phyloP scores from a whole-genome alignment of 2,888 invertebrate genomes.

The Myathropa florea region DNA sequence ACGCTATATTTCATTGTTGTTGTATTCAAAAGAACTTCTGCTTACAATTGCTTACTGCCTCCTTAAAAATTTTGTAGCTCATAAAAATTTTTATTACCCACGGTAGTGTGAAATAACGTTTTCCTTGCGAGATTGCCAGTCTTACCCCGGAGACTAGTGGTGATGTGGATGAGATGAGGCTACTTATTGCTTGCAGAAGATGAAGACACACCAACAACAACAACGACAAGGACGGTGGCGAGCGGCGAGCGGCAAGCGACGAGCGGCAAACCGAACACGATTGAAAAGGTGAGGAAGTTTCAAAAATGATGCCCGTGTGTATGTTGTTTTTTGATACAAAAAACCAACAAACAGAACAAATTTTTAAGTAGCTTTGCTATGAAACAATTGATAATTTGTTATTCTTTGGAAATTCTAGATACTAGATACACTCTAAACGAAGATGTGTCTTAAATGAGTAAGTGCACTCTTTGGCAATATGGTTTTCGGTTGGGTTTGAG shows the following conservation, averaged over 20 bases:
- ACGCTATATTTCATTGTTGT: conserved; percentile 45
- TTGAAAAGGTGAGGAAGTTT: background rate
- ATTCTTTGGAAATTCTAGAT: conserved; percentile 61
- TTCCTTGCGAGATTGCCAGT: conserved; percentile 64
- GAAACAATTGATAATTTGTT: conserved; percentile 69
- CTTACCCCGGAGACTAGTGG: background rate
- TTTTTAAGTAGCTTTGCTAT: conserved; percentile 63
- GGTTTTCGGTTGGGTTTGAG: background rate
- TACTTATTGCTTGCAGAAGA: background rate
- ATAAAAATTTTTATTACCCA: conserved; percentile 80
- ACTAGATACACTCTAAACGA: conserved; percentile 2
- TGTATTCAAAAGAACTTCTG: conserved; percentile 55
- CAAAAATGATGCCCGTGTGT: conserved; percentile 50
- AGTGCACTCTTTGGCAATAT: conserved; percentile 52
- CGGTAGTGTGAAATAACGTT: conserved; percentile 79
- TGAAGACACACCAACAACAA: too few relatives aligned
- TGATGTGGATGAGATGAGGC: background rate
- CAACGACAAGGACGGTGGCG: background rate
- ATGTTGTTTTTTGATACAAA: conserved; percentile 65
- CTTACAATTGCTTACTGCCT: conserved; percentile 69
- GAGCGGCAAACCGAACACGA: background rate
- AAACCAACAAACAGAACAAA: conserved; percentile 65
- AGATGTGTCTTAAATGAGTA: conserved; percentile 34
- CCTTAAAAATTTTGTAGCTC: conserved; percentile 75
- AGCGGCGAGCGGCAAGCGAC: background rate